phyloP scores from a whole-genome alignment of 2,113 vertebrate genomes.

The Morone chrysops region DNA sequence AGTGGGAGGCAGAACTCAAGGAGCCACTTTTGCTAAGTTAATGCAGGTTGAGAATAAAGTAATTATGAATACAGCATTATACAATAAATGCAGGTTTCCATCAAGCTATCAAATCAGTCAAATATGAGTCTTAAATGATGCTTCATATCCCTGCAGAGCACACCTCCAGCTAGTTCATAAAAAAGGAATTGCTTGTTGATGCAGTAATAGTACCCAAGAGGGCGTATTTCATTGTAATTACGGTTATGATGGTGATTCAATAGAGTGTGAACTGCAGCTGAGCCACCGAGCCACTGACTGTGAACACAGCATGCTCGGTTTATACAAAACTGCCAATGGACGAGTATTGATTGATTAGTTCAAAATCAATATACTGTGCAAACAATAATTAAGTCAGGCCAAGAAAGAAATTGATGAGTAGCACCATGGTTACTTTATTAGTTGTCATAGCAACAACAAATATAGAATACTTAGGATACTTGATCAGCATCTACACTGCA shows the following conservation, averaged over 20 bases:
- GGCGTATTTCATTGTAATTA: slow-evolving; percentile 9
- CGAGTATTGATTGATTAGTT: neutral
- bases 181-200: slow-evolving; percentile 17
- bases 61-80: neutral
- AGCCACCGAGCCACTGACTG: neutral
- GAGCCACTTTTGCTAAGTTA: slow-evolving; percentile 9
- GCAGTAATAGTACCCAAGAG: neutral
- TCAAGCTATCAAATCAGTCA: slow-evolving; percentile 12
- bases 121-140: slow-evolving; percentile 7
- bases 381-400: neutral
- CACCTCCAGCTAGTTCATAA: neutral
- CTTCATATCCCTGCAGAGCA: neutral
- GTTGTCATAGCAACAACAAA: neutral
- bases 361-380: neutral
- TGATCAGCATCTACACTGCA: neutral
- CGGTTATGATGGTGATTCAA: neutral
- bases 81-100: neutral
- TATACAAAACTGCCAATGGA: neutral
- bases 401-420: neutral
- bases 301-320: neutral
- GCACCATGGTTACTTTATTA: neutral
- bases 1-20: neutral
- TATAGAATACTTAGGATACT: neutral
- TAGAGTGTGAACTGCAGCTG: slow-evolving; percentile 24
- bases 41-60: slow-evolving; percentile 1